A percentile compares a stretch with the other conserved stretches of the same genome.
Evolutionary conservation across 2,797 vertebrate genomes (phyloP).

Genomic region (Danionella dracula): DNA sequence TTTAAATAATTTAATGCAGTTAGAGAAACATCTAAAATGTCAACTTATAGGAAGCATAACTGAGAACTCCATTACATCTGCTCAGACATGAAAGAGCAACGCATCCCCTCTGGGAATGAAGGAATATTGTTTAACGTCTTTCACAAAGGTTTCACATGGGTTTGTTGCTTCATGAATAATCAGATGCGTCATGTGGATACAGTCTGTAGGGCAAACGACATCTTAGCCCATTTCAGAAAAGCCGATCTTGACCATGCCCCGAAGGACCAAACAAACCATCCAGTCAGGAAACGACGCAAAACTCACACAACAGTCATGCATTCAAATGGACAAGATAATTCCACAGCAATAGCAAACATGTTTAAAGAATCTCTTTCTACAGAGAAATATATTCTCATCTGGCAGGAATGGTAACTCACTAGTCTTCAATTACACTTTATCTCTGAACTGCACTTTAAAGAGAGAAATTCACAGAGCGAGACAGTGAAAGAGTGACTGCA

Average conservation of each 20-base stretch:
- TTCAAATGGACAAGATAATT: constrained; percentile 22
- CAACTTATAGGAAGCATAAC: constrained; percentile 1
- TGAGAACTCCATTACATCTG: neutral
- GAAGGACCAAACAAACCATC: neutral
- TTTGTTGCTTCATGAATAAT: constrained; percentile 8
- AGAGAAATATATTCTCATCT: constrained; percentile 39
- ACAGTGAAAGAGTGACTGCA: constrained; percentile 28
- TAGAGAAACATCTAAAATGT: neutral
- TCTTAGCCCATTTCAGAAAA: constrained; percentile 1
- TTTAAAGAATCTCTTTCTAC: constrained; percentile 14
- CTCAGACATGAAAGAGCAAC: neutral
- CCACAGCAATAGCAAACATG: neutral
- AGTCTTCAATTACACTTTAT: constrained; percentile 34
- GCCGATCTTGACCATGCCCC: constrained; percentile 18
- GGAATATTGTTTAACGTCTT: constrained; percentile 22
- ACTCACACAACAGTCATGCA: constrained; percentile 5
- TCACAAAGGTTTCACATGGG: constrained; percentile 14
- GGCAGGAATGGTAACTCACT: constrained; percentile 30
- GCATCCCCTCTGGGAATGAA: neutral
- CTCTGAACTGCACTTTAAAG: constrained; percentile 34
- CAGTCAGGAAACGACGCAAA: neutral
- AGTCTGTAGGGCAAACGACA: constrained; percentile 9
- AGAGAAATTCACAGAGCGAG: constrained; percentile 31
- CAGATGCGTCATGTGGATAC: neutral
- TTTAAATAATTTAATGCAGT: neutral